Evolutionary conservation across 2,113 vertebrate species (phyloP).

Genomic region (Scomber japonicus): DNA sequence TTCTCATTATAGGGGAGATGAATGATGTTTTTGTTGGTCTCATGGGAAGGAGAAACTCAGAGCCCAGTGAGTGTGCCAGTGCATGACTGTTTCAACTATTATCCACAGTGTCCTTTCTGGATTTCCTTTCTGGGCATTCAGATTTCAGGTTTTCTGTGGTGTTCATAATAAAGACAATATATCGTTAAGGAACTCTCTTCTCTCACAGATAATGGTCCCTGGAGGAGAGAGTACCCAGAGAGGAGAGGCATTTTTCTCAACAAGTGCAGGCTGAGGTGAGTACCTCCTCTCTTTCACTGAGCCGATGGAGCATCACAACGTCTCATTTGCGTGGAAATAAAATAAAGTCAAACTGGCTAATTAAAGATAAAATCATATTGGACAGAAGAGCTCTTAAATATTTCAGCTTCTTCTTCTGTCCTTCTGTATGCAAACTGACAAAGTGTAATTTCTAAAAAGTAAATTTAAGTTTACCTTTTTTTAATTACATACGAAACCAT

Average conservation of each 20-base stretch:
- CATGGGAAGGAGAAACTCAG: conserved; percentile 91
- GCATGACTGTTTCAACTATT: background rate
- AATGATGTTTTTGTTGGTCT: conserved; percentile 96
- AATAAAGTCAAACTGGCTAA: background rate
- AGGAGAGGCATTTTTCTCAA: conserved; percentile 82
- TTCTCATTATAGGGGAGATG: conserved; percentile 88
- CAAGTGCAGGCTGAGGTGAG: conserved; percentile 86
- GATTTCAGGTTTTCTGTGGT: background rate
- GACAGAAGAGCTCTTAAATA: background rate
- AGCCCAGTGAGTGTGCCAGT: conserved; percentile 79
- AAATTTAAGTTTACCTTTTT: background rate
- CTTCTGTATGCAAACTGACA: too few relatives aligned
- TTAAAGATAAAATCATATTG: background rate
- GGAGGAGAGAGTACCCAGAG: conserved; percentile 82
- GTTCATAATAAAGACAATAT: background rate
- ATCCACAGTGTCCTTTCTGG: background rate
- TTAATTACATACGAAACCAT: background rate
- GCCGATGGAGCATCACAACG: conserved; percentile 5
- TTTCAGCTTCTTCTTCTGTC: background rate
- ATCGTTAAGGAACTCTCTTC: background rate
- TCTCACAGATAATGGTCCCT: conserved; percentile 76
- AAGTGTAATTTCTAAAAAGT: background rate
- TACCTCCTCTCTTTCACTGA: conserved; percentile 13
- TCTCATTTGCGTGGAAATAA: background rate
- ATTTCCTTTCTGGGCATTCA: background rate